Evolutionary conservation across 2,888 invertebrate genomes (phyloP), one percentile per base, ranked within the genome.

Genomic region (Perdita meconis): DNA sequence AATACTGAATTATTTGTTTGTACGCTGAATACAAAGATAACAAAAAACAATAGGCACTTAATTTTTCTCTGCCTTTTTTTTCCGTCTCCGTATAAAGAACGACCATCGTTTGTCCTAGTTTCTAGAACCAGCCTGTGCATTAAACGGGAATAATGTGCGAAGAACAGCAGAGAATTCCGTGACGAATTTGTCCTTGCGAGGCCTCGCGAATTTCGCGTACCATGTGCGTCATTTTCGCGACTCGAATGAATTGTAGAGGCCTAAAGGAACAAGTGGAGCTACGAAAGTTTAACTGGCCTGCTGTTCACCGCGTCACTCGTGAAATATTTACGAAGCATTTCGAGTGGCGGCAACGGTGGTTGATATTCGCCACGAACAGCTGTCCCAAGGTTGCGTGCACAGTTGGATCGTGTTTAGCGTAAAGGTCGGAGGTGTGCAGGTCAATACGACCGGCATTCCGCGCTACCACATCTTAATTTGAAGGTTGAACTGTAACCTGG

Each of bases 321-420:
- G 51, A 82, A 76, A 75, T 82, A 82, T 82, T 82, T 61, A 80
- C 60, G 63, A 16, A 67, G 13, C 50, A 34, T 56, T 71, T 59
- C 40, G 42, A 67, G 59, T n/a, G 63, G 42, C 56, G 10, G 22
- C 30, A 30, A 30, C 50, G 60, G 60, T 75, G 44, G 59, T 63
- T 55, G 53, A 26, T 53, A 10, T 40, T 24, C 10, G 19, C 34
- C 55, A 22, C 26, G 61, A 44, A 13, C 26, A 30, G 8, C 64
- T 55, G 13, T 22, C 42, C 61, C 75, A 74, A 76, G 75, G 74
- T 66, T 74, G 59, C 47, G 22, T 47, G 47, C 47, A 47, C 51
- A 22, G n/a, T 53, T 19, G 24, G 63, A 12, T 44, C 42, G 42
- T 10, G 30, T 36, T 36, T 22, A 34, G 44, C 22, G 34, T 59